These are phyloP conservation scores for Hippopotamyrus pictus DNA, from an alignment of 2,797 vertebrate genomes.

Conservation along the genomic window DNA sequence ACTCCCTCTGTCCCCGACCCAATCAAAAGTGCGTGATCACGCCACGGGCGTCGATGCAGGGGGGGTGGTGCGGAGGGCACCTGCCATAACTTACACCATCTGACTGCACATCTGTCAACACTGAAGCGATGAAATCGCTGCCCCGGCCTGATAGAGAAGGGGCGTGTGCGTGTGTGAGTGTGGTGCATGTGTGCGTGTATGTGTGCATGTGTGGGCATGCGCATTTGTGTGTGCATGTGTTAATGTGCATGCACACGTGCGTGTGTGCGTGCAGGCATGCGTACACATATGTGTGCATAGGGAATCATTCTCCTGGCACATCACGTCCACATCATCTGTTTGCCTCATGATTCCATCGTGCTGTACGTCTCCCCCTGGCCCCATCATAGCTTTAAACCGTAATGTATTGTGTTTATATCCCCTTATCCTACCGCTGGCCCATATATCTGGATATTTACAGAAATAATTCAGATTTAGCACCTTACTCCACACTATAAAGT, in stretches of 20 bases:
- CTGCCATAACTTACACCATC: conserved; percentile 47
- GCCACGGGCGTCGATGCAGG: conserved; percentile 52
- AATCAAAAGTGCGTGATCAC: conserved; percentile 52
- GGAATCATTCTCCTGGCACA: background rate
- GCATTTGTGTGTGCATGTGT: background rate
- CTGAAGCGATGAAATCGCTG: conserved; percentile 64
- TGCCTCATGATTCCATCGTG: background rate
- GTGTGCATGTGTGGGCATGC: background rate
- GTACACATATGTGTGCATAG: background rate
- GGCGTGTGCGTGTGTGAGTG: background rate
- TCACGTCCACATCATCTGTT: background rate
- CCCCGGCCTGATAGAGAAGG: conserved; percentile 37
- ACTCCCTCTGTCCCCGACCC: conserved; percentile 38
- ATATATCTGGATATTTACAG: conserved; percentile 2
- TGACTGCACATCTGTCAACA: conserved; percentile 60
- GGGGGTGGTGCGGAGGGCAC: background rate
- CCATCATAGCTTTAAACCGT: background rate
- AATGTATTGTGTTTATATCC: background rate
- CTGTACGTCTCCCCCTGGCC: background rate
- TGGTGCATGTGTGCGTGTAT: background rate
- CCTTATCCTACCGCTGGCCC: background rate
- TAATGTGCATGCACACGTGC: too few species aligned
- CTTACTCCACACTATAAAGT: background rate
- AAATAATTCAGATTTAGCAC: background rate
- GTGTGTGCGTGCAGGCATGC: background rate